These are phyloP conservation scores for Rhingia rostrata DNA, from an alignment of 2,888 invertebrate species.

Conservation along the genomic window DNA sequence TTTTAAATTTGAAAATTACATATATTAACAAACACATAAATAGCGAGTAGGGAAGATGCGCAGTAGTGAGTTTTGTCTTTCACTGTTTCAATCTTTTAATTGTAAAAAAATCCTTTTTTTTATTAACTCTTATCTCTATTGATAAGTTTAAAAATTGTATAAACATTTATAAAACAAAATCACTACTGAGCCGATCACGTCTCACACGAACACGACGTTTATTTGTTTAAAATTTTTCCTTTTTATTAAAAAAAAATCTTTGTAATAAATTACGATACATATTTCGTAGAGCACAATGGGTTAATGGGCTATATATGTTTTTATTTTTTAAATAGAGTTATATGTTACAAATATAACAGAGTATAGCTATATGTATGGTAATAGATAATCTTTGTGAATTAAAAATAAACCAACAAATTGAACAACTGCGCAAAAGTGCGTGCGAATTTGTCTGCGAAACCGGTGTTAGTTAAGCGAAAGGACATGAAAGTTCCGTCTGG, in stretches of 20 bases:
- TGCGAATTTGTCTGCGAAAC: neutral
- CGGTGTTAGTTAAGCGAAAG: constrained; percentile 4
- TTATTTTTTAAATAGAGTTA: constrained; percentile 25
- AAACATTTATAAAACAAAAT: constrained; percentile 15
- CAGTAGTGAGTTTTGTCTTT: constrained; percentile 52
- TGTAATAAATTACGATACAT: constrained; percentile 65
- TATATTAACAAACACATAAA: constrained; percentile 24
- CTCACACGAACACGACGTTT: constrained; percentile 32
- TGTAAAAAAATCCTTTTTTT: constrained; percentile 51
- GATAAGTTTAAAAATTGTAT: constrained; percentile 58
- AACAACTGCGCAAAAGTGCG: constrained; percentile 23
- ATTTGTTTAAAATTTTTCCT: constrained; percentile 18
- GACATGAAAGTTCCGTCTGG: constrained; percentile 40
- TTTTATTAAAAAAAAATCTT: constrained; percentile 10
- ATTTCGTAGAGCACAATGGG: constrained; percentile 70
- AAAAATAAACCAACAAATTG: constrained; percentile 22
- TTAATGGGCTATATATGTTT: constrained; percentile 54
- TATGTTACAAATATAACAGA: constrained; percentile 33
- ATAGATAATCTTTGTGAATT: constrained; percentile 52
- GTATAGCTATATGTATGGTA: constrained; percentile 18
- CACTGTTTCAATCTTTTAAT: constrained; percentile 36
- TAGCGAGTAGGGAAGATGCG: constrained; percentile 20
- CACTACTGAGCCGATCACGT: constrained; percentile 22
- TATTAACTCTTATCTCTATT: constrained; percentile 53
- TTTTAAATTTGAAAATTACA: constrained; percentile 27